Evolutionary conservation across 2,888 invertebrate genomes (phyloP).

Genomic region (Stenurella melanura): DNA sequence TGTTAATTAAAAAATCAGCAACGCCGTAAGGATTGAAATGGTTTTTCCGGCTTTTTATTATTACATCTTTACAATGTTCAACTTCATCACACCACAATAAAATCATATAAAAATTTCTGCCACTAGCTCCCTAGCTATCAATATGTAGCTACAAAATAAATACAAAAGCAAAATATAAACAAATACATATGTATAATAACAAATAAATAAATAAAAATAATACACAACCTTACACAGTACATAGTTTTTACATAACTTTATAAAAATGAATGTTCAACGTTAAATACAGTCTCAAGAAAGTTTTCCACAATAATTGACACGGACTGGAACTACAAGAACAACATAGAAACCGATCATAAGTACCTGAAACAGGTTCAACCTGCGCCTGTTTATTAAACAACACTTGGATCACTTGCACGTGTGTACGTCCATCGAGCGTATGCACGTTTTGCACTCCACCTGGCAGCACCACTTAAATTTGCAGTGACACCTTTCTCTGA

Average conservation of each 20-base stretch:
- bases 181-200: constrained; percentile 48
- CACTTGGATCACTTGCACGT: constrained; percentile 85
- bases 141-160: constrained; percentile 30
- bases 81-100: no score
- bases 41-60: no score
- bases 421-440: constrained; percentile 84
- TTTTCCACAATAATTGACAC: constrained; percentile 33
- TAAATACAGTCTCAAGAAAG: constrained; percentile 9
- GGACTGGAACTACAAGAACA: constrained; percentile 24
- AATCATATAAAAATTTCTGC: no score
- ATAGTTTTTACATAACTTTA: constrained; percentile 41
- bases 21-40: no score
- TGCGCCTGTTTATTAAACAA: constrained; percentile 76
- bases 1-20: no score
- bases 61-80: no score
- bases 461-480: constrained; percentile 98
- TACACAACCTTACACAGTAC: constrained; percentile 47
- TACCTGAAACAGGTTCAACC: not conserved
- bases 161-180: constrained; percentile 46
- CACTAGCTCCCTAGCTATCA: no score
- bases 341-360: not conserved
- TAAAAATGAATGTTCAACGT: constrained; percentile 36
- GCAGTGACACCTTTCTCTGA: constrained; percentile 91
- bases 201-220: constrained; percentile 56
- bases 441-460: constrained; percentile 93